These are phyloP conservation scores for Campodea augens DNA, from an alignment of 1,140 invertebrate species.

Conservation along the genomic window DNA sequence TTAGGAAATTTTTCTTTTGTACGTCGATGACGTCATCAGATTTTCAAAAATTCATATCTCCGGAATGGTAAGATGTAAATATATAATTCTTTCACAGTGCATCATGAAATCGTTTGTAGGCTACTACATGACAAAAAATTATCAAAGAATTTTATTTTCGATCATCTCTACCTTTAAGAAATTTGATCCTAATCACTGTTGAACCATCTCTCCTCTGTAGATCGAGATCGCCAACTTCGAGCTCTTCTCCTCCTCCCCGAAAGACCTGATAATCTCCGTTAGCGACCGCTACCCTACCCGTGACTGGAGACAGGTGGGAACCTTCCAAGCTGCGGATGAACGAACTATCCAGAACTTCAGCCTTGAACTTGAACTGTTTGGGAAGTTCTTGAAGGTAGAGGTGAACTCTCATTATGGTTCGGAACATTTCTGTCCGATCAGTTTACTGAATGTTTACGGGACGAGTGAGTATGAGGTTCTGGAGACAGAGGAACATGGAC, in stretches of 20 bases:
- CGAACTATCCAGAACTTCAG: constrained; percentile 73
- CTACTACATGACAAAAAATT: no score
- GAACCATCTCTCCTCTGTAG: constrained; percentile 25
- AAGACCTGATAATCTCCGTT: constrained; percentile 67
- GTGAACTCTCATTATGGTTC: constrained; percentile 81
- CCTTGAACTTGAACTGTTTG: constrained; percentile 58
- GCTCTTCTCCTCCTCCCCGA: constrained; percentile 89
- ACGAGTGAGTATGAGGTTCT: constrained; percentile 72
- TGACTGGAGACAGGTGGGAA: constrained; percentile 76
- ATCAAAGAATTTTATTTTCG: no score
- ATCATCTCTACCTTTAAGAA: no score
- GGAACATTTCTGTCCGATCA: constrained; percentile 95
- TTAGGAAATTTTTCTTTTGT: no score
- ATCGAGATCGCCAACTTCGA: constrained; percentile 96
- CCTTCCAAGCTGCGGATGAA: constrained; percentile 70
- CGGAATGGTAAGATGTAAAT: no score
- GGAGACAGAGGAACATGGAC: constrained; percentile 19
- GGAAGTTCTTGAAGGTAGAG: constrained; percentile 83
- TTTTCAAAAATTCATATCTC: no score
- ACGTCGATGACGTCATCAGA: no score
- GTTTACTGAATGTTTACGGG: constrained; percentile 74
- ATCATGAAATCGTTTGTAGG: no score
- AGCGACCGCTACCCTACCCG: constrained; percentile 79
- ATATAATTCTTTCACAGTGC: no score
- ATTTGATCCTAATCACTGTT: no score